phyloP scores from a whole-genome alignment of 1,140 invertebrate species.

The Scylla paramamosain region DNA sequence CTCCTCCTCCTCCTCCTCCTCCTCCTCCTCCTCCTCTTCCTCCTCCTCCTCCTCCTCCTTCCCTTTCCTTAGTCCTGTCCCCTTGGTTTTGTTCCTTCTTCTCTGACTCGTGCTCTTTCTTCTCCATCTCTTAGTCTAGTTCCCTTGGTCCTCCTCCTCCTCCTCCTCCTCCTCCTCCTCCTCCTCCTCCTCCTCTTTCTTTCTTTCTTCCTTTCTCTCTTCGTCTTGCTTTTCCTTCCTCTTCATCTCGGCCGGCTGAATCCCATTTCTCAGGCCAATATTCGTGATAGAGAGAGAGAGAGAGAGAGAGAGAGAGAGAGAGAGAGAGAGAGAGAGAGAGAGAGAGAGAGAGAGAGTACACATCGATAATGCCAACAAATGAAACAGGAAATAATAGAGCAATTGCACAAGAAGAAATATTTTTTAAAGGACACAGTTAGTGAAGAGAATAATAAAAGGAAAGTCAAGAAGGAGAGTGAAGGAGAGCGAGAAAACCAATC shows the following conservation, averaged over 20 bases:
- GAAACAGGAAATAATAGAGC: too few relatives aligned
- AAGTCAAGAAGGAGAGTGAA: too few relatives aligned
- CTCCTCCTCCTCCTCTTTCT: background rate
- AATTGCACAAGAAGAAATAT: too few relatives aligned
- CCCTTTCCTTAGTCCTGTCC: background rate
- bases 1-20: slow-evolving; percentile 4
- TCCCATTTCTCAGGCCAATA: background rate
- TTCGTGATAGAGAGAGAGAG: background rate
- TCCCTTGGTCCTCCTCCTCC: background rate
- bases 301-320: slow-evolving; percentile 12
- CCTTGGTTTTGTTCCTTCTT: background rate
- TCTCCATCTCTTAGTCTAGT: background rate
- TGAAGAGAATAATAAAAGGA: too few relatives aligned
- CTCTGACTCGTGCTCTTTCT: background rate
- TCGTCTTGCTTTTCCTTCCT: background rate
- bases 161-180: slow-evolving; percentile 2
- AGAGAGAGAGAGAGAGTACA: background rate
- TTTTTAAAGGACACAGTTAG: too few relatives aligned
- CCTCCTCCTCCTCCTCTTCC: background rate
- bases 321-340: slow-evolving; percentile 20
- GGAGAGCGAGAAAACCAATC: too few relatives aligned
- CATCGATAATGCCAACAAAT: too few relatives aligned
- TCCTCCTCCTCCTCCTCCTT: background rate
- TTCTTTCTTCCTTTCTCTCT: background rate
- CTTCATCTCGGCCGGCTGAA: background rate